These are phyloP conservation scores for Spongilla lacustris DNA, from an alignment of 37 sponge, comb jelly and placozoan species.

Conservation along the genomic window DNA sequence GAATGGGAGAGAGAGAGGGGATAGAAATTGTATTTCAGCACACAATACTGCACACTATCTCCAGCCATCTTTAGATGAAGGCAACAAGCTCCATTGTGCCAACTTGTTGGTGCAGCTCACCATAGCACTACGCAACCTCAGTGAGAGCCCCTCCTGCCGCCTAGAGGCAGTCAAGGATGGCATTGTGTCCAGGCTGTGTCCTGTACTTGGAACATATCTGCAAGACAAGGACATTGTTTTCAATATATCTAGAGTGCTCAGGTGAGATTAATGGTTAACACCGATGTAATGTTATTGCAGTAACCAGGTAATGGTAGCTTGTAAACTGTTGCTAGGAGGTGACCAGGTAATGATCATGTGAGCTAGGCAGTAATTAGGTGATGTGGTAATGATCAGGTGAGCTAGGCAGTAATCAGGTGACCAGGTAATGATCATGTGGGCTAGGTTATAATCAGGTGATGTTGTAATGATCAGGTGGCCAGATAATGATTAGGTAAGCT, in stretches of 20 bases:
- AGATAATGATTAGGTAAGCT: no score
- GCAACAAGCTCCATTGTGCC: constrained; percentile 17
- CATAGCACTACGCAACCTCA: constrained; percentile 55
- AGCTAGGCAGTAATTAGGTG: no score
- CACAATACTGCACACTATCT: constrained; percentile 6
- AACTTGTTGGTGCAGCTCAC: constrained; percentile 49
- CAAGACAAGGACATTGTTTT: constrained; percentile 57
- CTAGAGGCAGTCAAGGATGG: constrained; percentile 24
- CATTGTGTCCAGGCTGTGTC: constrained; percentile 38
- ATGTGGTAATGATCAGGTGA: no score
- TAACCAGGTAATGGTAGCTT: no score
- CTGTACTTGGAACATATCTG: constrained; percentile 25
- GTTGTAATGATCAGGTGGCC: no score
- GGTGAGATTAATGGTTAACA: constrained; percentile 8
- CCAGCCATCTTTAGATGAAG: constrained; percentile 21
- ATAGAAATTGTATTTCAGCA: not conserved
- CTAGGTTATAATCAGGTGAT: no score
- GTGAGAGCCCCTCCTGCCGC: constrained; percentile 29
- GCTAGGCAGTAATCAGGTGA: no score
- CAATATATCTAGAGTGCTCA: constrained; percentile 70
- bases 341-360: no score
- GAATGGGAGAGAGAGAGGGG: not conserved
- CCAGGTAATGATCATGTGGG: no score
- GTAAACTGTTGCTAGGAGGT: no score
- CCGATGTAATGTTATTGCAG: no score